Percentiles rank a stretch among this genome's conserved stretches.
Conservation (phyloP, 2,888 invertebrate genomes). For the Aporophyla nigra region DNA sequence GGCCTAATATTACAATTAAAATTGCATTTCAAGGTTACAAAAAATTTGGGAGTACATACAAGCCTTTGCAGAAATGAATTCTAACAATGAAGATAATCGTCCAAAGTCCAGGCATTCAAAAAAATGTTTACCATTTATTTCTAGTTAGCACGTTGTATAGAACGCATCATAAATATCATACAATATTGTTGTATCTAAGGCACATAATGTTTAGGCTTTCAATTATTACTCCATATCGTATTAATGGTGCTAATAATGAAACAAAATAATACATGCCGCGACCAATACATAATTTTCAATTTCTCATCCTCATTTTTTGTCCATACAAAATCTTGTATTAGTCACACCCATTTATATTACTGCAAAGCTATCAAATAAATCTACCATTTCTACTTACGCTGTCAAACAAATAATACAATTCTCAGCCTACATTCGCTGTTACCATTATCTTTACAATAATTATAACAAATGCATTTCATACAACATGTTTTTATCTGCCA, state of each 20-base stretch:
- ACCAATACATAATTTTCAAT: slow-evolving; percentile 74
- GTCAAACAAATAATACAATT: slow-evolving; percentile 76
- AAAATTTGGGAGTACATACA: slow-evolving; percentile 77
- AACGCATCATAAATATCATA: slow-evolving; percentile 91
- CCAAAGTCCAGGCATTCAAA: slow-evolving; percentile 86
- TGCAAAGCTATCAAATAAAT: slow-evolving; percentile 86
- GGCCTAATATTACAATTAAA: slow-evolving; percentile 64
- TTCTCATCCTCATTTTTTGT: slow-evolving; percentile 33
- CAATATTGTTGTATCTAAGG: slow-evolving; percentile 92
- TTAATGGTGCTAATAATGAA: slow-evolving; percentile 87
- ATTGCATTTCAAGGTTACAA: slow-evolving; percentile 66
- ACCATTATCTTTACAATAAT: slow-evolving; percentile 76
- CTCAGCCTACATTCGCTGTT: slow-evolving; percentile 73
- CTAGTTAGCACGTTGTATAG: slow-evolving; percentile 91
- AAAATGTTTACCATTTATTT: slow-evolving; percentile 88
- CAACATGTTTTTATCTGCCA: slow-evolving; percentile 77
- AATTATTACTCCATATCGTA: slow-evolving; percentile 90
- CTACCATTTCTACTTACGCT: slow-evolving; percentile 83
- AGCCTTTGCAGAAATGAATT: slow-evolving; percentile 86
- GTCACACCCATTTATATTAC: slow-evolving; percentile 75
- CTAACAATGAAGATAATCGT: slow-evolving; percentile 83
- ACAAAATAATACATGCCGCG: slow-evolving; percentile 73
- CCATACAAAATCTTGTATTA: slow-evolving; percentile 70
- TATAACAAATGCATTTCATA: slow-evolving; percentile 83
- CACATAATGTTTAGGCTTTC: slow-evolving; percentile 91